Evolutionary conservation across 2,797 vertebrate species (phyloP), one percentile per base, ranked within the genome.

Genomic region (Erithacus rubecula): DNA sequence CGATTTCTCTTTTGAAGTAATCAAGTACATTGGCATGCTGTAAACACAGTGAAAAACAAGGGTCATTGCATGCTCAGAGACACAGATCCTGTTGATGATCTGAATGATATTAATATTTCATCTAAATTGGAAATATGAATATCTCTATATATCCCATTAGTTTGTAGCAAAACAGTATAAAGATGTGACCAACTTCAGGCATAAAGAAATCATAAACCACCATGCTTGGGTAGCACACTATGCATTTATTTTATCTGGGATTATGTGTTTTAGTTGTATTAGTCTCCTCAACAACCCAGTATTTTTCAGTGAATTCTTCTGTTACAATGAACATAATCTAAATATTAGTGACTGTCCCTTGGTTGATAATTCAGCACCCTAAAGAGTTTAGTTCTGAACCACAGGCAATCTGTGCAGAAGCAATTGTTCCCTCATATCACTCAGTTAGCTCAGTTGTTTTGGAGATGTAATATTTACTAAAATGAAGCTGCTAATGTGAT

Each of bases 1-100:
- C 98, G 92, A 98, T 97, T 97, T 99, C 98, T 96, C 97, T 98
- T 85, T 99, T 97, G 51, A 99, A 98, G 96, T 98, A 99, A 85
- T 97, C 90, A 71, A 90, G 97, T 85, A 99, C 26, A 1, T 58
- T 98, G 23, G 88, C 69, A 58, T 77, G 90, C 99, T 99, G 83
- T 72, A 95, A 46, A 94, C 37, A 77, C 56, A 96, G 58, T 83
- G 47, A 68, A 19, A 80, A 83, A 51, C 37, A 90, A 79, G 26
- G 27, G 51, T 91, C 65, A 51, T 65, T 89, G 74, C 11, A 17
- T 2, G 5, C n/a, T 53, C 55, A 39, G 32, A 83, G 29, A 49
- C 72, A 67, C 47, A 63, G 41, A 63, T 74, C 37, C 24, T 77
- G 37, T 30, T 89, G 34, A 30, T 77, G 34, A 59, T 82, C 49